These are phyloP conservation scores for Xestia c-nigrum DNA, from an alignment of 2,888 invertebrate genomes.

Conservation along the genomic window DNA sequence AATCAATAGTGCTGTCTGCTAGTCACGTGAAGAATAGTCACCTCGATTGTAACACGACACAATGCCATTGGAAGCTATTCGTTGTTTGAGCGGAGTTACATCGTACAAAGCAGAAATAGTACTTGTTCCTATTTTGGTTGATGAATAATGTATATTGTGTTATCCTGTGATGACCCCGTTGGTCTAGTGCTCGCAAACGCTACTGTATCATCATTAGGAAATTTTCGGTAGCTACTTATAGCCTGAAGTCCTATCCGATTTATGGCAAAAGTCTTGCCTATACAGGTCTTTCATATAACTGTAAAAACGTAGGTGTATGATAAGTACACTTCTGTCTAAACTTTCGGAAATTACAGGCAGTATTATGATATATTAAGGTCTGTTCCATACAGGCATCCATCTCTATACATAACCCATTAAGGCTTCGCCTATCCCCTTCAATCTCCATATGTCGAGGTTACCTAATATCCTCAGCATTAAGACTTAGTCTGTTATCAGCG, in stretches of 20 bases:
- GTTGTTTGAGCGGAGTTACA: neutral
- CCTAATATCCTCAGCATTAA: constrained; percentile 47
- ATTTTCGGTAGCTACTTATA: neutral
- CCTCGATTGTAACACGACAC: neutral
- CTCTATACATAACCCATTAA: neutral
- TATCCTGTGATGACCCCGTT: neutral
- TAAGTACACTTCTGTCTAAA: neutral
- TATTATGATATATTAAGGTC: neutral
- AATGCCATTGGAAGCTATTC: neutral
- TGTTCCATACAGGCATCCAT: neutral
- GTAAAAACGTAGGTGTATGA: no score
- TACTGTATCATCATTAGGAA: neutral
- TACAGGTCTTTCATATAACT: neutral
- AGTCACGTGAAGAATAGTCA: constrained; percentile 1
- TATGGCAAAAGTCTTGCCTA: neutral
- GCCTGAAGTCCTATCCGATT: neutral
- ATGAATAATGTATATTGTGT: neutral
- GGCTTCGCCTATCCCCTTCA: neutral
- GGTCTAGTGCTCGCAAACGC: neutral
- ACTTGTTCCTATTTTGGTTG: neutral
- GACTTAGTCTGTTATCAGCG: constrained; percentile 46
- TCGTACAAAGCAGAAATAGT: neutral
- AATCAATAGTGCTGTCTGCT: constrained; percentile 39
- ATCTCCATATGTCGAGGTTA: constrained; percentile 7
- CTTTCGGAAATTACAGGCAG: neutral